Base-by-base conservation (phyloP, 2,888 invertebrate species). In the Trichogramma dendrolimi region DNA sequence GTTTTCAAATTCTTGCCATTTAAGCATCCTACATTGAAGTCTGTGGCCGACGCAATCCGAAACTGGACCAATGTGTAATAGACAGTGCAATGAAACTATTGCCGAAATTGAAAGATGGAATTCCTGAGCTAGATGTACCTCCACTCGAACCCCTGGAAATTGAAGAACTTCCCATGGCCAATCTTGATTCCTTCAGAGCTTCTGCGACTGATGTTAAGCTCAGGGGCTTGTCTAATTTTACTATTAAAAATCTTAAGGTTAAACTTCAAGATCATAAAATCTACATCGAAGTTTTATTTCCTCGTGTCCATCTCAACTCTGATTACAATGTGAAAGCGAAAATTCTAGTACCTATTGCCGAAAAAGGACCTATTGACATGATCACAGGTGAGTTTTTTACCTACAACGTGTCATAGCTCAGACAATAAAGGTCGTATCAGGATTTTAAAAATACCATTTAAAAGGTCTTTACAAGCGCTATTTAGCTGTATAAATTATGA, bases 71-170 rank as follows among this genome's bases (percentile, higher is more conserved):
- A 6, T 78, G 78, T 54, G 49, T 76, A 1, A 11, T 65, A 7
- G 52, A 72, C 1, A 74, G 71, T 41, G 68, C 74, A 2, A 61
- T 54, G 7, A 14, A 38, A 1, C 8, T 77, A 5, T 61, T 62
- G 1, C 55, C n/a, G 0, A 69, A 69, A 10, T 55, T 76, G 0
- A 40, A 41, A 1, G 0, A 1, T 1, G 79, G 79, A 4, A 73
- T 77, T 5, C 71, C 75, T 3, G 78, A 78, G 57, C 48, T 78
- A 46, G 63, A 69, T 4, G 55, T 75, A 4, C 74, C 76, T 0
- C 5, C 74, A 0, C 1, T 68, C 1, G 75, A 78, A 3, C 76
- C 77, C 0, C 43, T 78, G 11, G 2, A 5, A 0, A 55, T 79
- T 0, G 67, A 70, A 0, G 43, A 64, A 14, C 60, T 76, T 4